A percentile compares a stretch with the other conserved stretches of the same genome.
Conservation (phyloP, 2,888 invertebrate genomes). For the Balanococcus diminutus region DNA sequence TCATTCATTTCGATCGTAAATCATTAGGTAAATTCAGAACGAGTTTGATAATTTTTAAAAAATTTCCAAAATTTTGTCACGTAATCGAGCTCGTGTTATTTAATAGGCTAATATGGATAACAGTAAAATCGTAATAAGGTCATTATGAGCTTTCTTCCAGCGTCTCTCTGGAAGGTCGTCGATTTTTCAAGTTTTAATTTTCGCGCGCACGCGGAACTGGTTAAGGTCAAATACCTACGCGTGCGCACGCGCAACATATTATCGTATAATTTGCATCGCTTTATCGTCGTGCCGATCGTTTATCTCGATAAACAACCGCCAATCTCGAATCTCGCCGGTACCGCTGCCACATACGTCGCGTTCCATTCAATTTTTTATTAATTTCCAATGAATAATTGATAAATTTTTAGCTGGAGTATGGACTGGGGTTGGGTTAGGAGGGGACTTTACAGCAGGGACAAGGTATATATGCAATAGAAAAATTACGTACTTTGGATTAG, state of each 20-base stretch:
- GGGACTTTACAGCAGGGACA: too few species aligned
- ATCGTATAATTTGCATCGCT: not conserved
- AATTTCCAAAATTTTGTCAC: too few species aligned
- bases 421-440: not conserved
- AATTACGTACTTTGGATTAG: not conserved
- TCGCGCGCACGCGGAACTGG: slow-evolving; percentile 11
- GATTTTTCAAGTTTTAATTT: not conserved
- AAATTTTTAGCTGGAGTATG: not conserved
- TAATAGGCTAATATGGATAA: not conserved
- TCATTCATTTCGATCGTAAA: not conserved
- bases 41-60: too few species aligned
- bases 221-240: slow-evolving; percentile 11
- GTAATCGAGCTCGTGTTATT: too few species aligned
- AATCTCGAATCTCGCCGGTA: not conserved
- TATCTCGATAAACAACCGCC: not conserved
- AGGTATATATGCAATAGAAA: not conserved
- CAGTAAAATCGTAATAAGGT: slow-evolving; percentile 11
- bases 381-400: not conserved
- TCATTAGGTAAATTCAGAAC: not conserved
- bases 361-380: not conserved
- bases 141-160: not conserved
- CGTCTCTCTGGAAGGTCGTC: not conserved
- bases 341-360: not conserved
- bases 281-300: not conserved
- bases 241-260: not conserved